These are phyloP conservation scores for Ianthella basta DNA, from an alignment of 37 sponge, comb jelly and placozoan genomes.

Conservation along the genomic window DNA sequence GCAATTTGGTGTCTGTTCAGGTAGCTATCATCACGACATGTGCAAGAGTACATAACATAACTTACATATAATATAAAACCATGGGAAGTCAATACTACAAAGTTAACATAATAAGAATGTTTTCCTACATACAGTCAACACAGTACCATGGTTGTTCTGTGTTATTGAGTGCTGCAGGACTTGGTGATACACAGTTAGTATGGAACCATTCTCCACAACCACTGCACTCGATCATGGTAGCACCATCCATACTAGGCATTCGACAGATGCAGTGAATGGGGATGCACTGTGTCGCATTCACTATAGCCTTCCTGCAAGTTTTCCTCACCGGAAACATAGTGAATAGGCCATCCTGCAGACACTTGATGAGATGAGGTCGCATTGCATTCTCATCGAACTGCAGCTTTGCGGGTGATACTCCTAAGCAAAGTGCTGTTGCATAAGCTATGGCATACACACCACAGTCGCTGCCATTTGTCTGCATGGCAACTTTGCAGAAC, in stretches of 20 bases:
- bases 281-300: constrained; percentile 4
- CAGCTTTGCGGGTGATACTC: constrained; percentile 4
- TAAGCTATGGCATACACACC: constrained; percentile 30
- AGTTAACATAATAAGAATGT: background rate
- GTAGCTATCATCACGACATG: no score
- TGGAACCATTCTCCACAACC: constrained; percentile 1
- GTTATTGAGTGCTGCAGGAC: background rate
- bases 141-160: background rate
- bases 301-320: background rate
- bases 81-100: background rate
- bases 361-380: constrained; percentile 30
- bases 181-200: background rate
- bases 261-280: constrained; percentile 21
- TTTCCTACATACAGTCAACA: background rate
- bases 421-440: constrained; percentile 29
- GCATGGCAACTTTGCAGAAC: constrained; percentile 22
- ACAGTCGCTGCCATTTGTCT: constrained; percentile 6
- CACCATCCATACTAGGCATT: constrained; percentile 10
- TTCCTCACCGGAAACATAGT: constrained; percentile 35
- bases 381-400: constrained; percentile 19
- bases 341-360: constrained; percentile 14
- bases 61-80: background rate
- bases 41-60: no score
- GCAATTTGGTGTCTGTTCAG: no score
- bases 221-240: constrained; percentile 1